A percentile compares a stretch with the other conserved stretches of the same genome.
Evolutionary conservation across 2,888 invertebrate species (phyloP).

Genomic region (Apeira syringaria): DNA sequence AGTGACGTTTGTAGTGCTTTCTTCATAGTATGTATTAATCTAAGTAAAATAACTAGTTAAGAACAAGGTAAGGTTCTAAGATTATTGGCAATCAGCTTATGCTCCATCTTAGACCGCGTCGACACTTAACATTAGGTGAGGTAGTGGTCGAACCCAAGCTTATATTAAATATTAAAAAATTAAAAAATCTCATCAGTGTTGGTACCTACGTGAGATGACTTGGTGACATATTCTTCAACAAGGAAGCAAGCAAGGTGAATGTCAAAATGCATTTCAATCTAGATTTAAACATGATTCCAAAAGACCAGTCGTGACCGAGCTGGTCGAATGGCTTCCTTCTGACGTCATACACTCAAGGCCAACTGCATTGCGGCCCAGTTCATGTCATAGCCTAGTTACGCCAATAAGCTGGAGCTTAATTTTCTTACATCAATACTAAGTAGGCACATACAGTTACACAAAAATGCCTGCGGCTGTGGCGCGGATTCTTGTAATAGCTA

Average conservation of each 20-base stretch:
- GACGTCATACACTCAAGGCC: slow-evolving; percentile 52
- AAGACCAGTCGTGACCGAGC: slow-evolving; percentile 46
- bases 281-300: slow-evolving; percentile 18
- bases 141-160: too few relatives aligned
- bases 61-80: too few relatives aligned
- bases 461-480: slow-evolving; percentile 15
- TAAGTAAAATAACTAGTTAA: too few relatives aligned
- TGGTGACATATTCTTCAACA: background rate
- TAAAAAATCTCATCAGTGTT: too few relatives aligned
- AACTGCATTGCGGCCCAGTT: slow-evolving; percentile 45
- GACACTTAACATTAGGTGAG: too few relatives aligned
- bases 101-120: too few relatives aligned
- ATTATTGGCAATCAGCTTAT: too few relatives aligned
- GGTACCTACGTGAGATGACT: too few relatives aligned
- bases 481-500: slow-evolving; percentile 6
- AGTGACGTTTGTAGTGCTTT: too few relatives aligned
- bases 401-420: background rate
- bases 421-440: background rate
- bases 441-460: slow-evolving; percentile 15
- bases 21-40: too few relatives aligned
- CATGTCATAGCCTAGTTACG: slow-evolving; percentile 22
- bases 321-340: slow-evolving; percentile 56
- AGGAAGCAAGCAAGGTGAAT: slow-evolving; percentile 13
- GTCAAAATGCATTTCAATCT: slow-evolving; percentile 15
- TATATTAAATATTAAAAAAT: too few relatives aligned